Percentiles rank a stretch among this genome's conserved stretches.
Conservation (phyloP, 2,888 invertebrate species). For the Eupithecia subfuscata region DNA sequence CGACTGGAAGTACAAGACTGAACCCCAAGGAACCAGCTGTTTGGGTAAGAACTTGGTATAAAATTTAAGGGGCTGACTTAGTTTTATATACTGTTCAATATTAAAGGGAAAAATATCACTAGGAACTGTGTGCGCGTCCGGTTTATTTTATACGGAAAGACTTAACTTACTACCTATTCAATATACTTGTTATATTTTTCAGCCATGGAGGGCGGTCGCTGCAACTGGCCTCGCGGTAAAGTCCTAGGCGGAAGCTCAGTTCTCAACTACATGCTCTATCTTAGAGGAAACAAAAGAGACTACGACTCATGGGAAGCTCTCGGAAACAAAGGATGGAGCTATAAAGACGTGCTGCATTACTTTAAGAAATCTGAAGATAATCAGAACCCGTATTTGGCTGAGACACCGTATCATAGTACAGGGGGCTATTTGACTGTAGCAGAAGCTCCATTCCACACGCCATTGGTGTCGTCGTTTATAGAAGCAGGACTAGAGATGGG, state of each 20-base stretch:
- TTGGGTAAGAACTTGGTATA: slow-evolving; percentile 85
- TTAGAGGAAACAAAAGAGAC: slow-evolving; percentile 94
- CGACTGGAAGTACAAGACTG: slow-evolving; percentile 97
- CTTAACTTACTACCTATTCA: not conserved
- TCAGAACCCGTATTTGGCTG: slow-evolving; percentile 91
- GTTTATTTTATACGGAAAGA: not conserved
- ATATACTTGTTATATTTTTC: slow-evolving; percentile 50
- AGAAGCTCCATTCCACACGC: slow-evolving; percentile 94
- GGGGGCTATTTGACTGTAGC: slow-evolving; percentile 93
- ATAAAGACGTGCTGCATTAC: slow-evolving; percentile 90
- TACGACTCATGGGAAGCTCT: slow-evolving; percentile 95
- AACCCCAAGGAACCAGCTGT: slow-evolving; percentile 92
- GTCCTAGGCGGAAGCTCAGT: slow-evolving; percentile 95
- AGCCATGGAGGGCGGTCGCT: slow-evolving; percentile 93
- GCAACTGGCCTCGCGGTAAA: slow-evolving; percentile 96
- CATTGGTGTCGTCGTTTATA: slow-evolving; percentile 91
- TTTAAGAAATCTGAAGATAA: slow-evolving; percentile 97
- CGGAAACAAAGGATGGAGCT: slow-evolving; percentile 96
- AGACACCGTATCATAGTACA: slow-evolving; percentile 90
- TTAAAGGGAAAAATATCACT: not conserved
- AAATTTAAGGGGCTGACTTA: not conserved
- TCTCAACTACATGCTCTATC: slow-evolving; percentile 95
- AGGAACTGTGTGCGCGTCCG: not conserved
- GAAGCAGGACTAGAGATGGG: slow-evolving; percentile 93
- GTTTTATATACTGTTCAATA: not conserved